Percentiles rank a stretch among this genome's conserved stretches.
These are phyloP conservation scores for Dascillus cervinus DNA, from an alignment of 2,888 invertebrate genomes.

Conservation along the genomic window DNA sequence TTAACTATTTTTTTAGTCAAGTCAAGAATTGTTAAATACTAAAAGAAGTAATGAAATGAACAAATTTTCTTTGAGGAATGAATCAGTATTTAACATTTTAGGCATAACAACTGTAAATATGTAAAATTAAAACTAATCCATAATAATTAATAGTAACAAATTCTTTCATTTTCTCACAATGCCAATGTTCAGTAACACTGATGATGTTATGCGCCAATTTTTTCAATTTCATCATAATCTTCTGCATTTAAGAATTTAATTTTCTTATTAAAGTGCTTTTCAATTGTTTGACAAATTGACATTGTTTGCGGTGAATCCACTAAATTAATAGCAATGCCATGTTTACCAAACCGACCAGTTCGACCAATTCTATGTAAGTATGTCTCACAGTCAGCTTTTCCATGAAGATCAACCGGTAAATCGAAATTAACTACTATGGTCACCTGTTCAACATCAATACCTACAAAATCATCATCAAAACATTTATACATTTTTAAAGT, in stretches of 20 bases:
- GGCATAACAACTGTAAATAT: no score
- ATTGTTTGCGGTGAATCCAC: conserved; percentile 72
- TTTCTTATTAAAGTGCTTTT: conserved; percentile 81
- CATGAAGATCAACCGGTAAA: conserved; percentile 75
- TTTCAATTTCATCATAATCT: conserved; percentile 89
- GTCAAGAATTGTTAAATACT: no score
- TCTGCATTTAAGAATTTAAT: conserved; percentile 79
- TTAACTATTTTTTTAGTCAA: no score
- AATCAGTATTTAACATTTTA: no score
- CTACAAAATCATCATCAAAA: conserved; percentile 37
- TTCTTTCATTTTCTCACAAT: no score
- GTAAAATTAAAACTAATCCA: no score
- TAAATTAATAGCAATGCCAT: conserved; percentile 93
- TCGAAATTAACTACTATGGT: conserved; percentile 98
- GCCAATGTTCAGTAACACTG: no score
- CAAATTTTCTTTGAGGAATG: no score
- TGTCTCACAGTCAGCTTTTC: conserved; percentile 90
- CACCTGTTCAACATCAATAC: conserved; percentile 96
- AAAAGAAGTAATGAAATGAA: no score
- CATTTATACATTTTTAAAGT: conserved; percentile 9
- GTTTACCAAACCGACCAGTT: conserved; percentile 96
- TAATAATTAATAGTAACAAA: no score
- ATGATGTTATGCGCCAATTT: conserved; percentile 69
- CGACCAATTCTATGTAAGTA: conserved; percentile 96
- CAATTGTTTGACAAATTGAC: conserved; percentile 69